Evolutionary conservation across 2,797 vertebrate genomes (phyloP), one percentile per base, ranked within the genome.

Genomic region (Decapterus maruadsi): DNA sequence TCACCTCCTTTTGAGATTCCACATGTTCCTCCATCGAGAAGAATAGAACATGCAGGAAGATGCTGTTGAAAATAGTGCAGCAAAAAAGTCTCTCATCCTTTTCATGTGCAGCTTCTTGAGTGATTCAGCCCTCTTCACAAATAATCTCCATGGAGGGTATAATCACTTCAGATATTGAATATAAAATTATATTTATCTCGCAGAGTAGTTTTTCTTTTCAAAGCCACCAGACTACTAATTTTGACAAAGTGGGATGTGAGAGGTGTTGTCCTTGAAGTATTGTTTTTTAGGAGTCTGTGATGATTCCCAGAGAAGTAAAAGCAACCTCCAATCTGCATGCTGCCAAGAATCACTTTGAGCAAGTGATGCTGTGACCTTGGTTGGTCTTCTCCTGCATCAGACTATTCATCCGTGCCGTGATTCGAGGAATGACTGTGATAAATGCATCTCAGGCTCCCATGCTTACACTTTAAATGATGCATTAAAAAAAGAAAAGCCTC

Each of bases 61-160:
- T 29, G 80, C 62, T 43, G 65, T 56, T 62, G 45, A 65, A 85
- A 83, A 69, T 57, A 72, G 19, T 9, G 0, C 16, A 29, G 17
- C 51, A 62, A 48, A 65, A 57, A 51, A 55, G 29, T 63, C 2
- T 75, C 51, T 42, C 57, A 64, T 63, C 50, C 20, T 56, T 48
- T n/a, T 51, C 48, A 65, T 66, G 50, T 20, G n/a, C 66, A 73
- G 64, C 67, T 84, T 86, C 80, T 69, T 66, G 70, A 72, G 79
- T 89, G 83, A 90, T 74, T 86, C 83, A 82, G 68, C 54, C 64
- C 19, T 78, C 77, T 75, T 82, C 68, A 75, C 67, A 78, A 81
- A 81, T 70, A 64, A 84, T 73, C 73, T 84, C 74, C 61, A 36
- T 2, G 0, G 61, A 87, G 48, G 42, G 45, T 68, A 65, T 69